Conservation (phyloP, 2,113 vertebrate genomes). For the Chloebia gouldiae region DNA sequence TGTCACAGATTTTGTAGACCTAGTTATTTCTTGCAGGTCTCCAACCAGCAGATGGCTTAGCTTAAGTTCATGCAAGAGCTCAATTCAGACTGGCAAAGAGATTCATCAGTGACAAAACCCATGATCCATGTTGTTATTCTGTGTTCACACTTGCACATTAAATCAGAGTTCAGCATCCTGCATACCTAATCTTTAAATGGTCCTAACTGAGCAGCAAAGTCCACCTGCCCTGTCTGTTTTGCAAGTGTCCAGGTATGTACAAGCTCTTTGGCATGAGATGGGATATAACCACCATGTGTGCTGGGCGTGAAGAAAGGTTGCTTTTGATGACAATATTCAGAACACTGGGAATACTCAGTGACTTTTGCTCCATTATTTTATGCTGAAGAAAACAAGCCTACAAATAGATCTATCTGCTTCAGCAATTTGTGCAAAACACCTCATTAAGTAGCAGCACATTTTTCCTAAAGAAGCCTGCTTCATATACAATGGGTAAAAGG, state of each 20-base stretch:
- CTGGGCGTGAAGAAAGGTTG: neutral
- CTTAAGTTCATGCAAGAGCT: neutral
- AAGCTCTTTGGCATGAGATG: neutral
- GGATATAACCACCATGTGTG: neutral
- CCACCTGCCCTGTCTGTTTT: neutral
- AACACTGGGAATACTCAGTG: neutral
- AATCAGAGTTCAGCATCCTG: neutral
- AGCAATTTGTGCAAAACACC: neutral
- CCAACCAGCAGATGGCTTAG: neutral
- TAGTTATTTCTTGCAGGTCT: neutral
- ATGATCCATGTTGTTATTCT: neutral
- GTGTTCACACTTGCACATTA: neutral
- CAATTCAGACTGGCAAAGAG: neutral
- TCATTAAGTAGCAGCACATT: conserved; percentile 4
- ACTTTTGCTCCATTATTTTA: neutral
- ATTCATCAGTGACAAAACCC: neutral
- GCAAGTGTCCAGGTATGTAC: neutral
- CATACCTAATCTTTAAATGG: neutral
- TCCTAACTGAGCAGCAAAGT: neutral
- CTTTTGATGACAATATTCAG: neutral
- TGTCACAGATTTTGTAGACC: neutral
- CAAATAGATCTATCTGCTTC: neutral
- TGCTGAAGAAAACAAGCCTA: neutral
- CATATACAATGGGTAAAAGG: neutral
- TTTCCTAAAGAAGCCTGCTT: neutral